A percentile compares a stretch with the other conserved stretches of the same genome.
Conservation (phyloP, 1,140 invertebrate genomes). For the Drosophila mojavensis region DNA sequence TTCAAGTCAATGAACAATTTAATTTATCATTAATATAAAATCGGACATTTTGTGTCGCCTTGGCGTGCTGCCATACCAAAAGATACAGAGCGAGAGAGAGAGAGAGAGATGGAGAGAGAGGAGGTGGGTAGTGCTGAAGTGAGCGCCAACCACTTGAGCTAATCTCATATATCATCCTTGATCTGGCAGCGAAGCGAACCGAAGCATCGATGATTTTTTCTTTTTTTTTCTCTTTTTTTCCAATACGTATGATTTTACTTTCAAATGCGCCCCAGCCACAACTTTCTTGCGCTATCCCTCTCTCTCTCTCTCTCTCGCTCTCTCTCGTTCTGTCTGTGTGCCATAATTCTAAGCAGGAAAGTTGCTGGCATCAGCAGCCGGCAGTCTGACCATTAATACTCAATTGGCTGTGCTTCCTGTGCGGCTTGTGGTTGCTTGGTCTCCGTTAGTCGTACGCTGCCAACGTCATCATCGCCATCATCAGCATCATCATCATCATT, state of each 20-base stretch:
- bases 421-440: conserved; percentile 71
- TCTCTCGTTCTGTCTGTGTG: conserved; percentile 12
- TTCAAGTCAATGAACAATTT: conserved; percentile 83
- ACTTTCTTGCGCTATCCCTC: conserved; percentile 3
- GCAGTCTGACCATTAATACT: conserved; percentile 81
- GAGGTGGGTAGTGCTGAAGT: too few relatives aligned
- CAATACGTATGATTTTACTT: conserved; percentile 82
- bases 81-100: too few relatives aligned
- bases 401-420: conserved; percentile 82
- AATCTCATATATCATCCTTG: conserved; percentile 80
- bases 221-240: conserved; percentile 70
- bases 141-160: conserved; percentile 73
- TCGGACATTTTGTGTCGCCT: conserved; percentile 71
- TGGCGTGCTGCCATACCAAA: conserved; percentile 71
- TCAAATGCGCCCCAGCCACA: conserved; percentile 66
- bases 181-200: conserved; percentile 44
- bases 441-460: neutral
- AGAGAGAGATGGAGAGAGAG: too few relatives aligned
- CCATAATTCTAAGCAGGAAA: conserved; percentile 74
- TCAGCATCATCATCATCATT: conserved; percentile 3
- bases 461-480: neutral
- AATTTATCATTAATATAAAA: conserved; percentile 83
- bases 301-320: neutral
- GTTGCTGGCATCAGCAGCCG: conserved; percentile 75
- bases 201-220: conserved; percentile 47